Evolutionary conservation across 2,888 invertebrate genomes (phyloP), one percentile per base, ranked within the genome.

Genomic region (Dryadula phaetusa): DNA sequence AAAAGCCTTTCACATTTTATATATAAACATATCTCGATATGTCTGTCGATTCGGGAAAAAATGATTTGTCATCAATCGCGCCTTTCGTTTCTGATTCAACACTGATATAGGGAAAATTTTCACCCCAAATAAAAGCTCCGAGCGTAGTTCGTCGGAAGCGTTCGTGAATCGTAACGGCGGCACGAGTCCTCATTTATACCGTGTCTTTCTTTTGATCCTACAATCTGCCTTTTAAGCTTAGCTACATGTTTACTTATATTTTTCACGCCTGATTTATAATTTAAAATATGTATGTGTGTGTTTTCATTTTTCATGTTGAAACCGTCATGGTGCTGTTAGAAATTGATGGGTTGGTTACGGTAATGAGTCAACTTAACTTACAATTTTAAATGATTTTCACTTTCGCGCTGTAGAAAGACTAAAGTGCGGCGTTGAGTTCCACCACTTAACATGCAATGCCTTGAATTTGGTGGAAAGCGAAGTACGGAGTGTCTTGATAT

Each of bases 41-140:
- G 56, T 56, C 53, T 54, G 69, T 49, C 37, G 46, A 4, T 56
- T 56, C 49, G 34, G 64, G 47, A 72, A 76, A 77, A 75, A 75
- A 37, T 76, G 77, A 75, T 75, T 74, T 74, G 77, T 78, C 79
- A 79, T 76, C 72, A 40, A 56, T 56, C 56, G 71, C 70, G 63
- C 62, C 69, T 64, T 73, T 67, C 69, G 66, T 73, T 67, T 66
- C 69, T 66, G 68, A 69, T 70, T 62, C 62, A 64, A 71, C 52
- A 69, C 69, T 66, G 75, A 77, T 77, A 76, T 61, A 32, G 66
- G 63, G 58, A 68, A 70, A 72, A 69, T 70, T 52, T 52, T 32
- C 62, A 70, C 63, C 63, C 67, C 66, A 73, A 74, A 74, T 74
- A 74, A 73, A 75, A 76, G 72, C 71, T 62, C 69, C 32, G 64